Evolutionary conservation across 2,888 invertebrate species (phyloP), one percentile per base, ranked within the genome.

Genomic region (Tanypteryx hageni): DNA sequence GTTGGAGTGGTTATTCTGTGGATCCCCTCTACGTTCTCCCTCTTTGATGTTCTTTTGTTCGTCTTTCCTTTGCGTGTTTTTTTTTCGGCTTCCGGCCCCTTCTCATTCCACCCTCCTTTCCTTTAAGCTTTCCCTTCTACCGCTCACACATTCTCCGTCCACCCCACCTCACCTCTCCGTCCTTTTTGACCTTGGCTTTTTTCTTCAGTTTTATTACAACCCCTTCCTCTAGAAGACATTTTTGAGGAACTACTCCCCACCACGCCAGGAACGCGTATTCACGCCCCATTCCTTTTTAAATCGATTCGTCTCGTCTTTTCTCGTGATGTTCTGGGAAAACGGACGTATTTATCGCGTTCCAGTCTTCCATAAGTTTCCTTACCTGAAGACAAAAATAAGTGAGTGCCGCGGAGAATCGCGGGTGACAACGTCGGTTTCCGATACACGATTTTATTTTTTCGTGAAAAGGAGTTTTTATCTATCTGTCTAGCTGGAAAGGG

Each of bases 21-120:
- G 44, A 44, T 44, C 44, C 44, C 44, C 44, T 44, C 44, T 44
- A 5, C n/a, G 18, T 10, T 14, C n/a, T 64, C 68, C 68, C n/a
- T 22, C 68, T 68, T 68, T 68, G 68, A 68, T 68, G 68, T 68
- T 68, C 68, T 68, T 68, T 68, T 68, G 68, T 68, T 22, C 68
- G n/a, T 68, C 68, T 18, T 68, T 68, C 68, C 68, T 18, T 22
- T 68, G 18, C 68, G 68, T 68, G 68, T 68, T 68, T 68, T 68
- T n/a, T 64, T 68, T 22, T 68, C 68, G 68, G 68, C n/a, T 68
- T 68, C 68, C 68, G 68, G 68, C 18, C 68, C 68, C 18, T 68
- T 68, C 44, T 44, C 68, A 68, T 16, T 16, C 9, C 13, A 7
- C 68, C 68, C 68, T n/a, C 13, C 68, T 2, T 68, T 68, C 22